Conservation (phyloP, 2,888 invertebrate species). For the Autographa pulchrina region DNA sequence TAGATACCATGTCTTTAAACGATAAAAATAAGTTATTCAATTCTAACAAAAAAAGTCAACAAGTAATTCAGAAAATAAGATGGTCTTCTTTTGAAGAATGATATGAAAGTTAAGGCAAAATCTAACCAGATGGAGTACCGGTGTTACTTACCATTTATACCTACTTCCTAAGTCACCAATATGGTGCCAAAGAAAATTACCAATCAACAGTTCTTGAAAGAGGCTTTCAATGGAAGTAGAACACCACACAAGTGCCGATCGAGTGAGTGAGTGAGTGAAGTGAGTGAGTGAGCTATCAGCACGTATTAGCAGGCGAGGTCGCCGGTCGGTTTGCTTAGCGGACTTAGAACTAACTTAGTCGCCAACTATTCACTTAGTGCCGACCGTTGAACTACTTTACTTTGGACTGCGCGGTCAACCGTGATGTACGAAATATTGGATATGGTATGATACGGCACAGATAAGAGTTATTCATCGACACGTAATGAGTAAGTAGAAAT, state of each 20-base stretch:
- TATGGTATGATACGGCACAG: constrained; percentile 18
- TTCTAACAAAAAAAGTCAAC: no score
- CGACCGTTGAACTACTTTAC: constrained; percentile 65
- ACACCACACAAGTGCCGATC: constrained; percentile 1
- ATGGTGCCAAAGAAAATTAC: constrained; percentile 4
- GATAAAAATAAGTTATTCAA: not conserved
- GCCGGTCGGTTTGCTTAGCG: constrained; percentile 57
- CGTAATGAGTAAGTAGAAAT: no score
- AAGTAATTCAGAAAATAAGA: not conserved
- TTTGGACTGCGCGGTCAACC: constrained; percentile 50
- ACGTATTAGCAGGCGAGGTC: constrained; percentile 36
- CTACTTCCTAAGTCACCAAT: not conserved
- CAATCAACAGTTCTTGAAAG: constrained; percentile 3
- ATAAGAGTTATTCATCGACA: no score
- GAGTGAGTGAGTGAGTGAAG: constrained; percentile 23
- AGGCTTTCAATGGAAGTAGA: constrained; percentile 1
- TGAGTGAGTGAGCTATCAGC: constrained; percentile 36
- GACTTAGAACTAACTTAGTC: constrained; percentile 62
- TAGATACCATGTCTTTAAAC: not conserved
- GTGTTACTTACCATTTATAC: not conserved
- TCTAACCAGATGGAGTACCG: not conserved
- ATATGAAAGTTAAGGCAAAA: not conserved
- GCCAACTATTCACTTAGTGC: constrained; percentile 71
- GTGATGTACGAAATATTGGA: constrained; percentile 12
- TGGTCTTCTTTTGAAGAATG: not conserved